Base-by-base conservation (phyloP, 2,113 vertebrate species). In the Paratilapia polleni region DNA sequence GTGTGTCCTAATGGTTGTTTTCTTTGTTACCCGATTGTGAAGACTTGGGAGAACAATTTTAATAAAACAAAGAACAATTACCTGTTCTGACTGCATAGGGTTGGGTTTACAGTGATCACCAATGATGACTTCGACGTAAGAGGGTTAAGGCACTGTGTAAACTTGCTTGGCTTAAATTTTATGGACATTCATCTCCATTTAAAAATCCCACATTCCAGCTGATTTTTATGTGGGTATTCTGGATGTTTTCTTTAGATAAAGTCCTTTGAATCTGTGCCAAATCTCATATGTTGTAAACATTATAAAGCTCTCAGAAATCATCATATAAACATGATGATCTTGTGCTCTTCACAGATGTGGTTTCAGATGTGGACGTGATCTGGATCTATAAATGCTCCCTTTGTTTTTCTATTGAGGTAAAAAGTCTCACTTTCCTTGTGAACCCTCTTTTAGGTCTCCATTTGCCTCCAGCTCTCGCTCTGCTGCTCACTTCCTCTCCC, bases 361-460 rank as follows among this genome's bases (percentile, higher is more conserved):
- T 34, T n/a, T 78, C 19, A 54, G 68, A 54, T 14, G 68, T 73
- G 75, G 75, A 77, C 9, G 8, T 78, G 41, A 78, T 78, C 38
- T 49, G 34, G 22, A 70, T 47, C 36, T 38, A 22, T 36, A n/a
- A 52, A 66, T 9, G 15, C 22, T 78, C 41, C 17, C 14, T 78
- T 41, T 63, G 77, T 26, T 47, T 80, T 58, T 61, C 34, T 26
- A 34, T 47, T 73, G 58, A 82, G 68, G 80, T 75, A 17, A 63
- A 76, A 58, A 36, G 14, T 64, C 28, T 47, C 59, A 19, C 26
- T 70, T 73, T 81, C 15, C 5, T 8, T 11, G 11, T 41, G 10
- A 63, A 34, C n/a, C 17, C 62, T 47, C 2, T 73, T 20, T 52
- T n/a, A 17, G 3, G 68, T 52, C 26, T 73, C 54, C 5, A 2